phyloP scores from a whole-genome alignment of 1,140 invertebrate genomes.

The Lepidotrigona ventralis region DNA sequence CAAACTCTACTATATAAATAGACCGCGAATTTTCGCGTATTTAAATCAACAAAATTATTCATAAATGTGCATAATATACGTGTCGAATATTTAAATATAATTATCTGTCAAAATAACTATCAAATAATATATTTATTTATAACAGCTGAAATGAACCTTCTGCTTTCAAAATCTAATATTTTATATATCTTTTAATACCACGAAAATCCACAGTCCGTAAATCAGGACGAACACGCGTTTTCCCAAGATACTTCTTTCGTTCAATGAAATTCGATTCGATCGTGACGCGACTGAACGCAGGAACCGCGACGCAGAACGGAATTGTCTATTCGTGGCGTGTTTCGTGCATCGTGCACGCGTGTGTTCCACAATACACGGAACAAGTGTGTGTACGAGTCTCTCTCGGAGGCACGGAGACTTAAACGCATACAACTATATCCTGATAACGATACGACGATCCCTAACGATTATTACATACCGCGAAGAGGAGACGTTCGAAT shows the following conservation, averaged over 20 bases:
- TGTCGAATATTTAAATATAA: too few species aligned
- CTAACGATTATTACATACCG: slow-evolving; percentile 27
- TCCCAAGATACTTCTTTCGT: not conserved
- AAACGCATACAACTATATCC: slow-evolving; percentile 25
- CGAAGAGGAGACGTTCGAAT: slow-evolving; percentile 29
- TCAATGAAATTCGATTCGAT: not conserved
- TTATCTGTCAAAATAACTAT: too few species aligned
- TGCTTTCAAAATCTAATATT: too few species aligned
- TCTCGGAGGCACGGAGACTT: not conserved
- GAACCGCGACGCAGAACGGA: not conserved
- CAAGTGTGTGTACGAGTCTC: not conserved
- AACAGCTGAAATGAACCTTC: too few species aligned
- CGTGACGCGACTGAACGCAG: not conserved
- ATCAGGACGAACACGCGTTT: not conserved
- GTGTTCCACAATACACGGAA: not conserved
- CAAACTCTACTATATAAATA: too few species aligned
- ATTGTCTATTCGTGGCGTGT: not conserved
- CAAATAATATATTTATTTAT: too few species aligned
- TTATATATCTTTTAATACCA: too few species aligned
- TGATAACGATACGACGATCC: slow-evolving; percentile 30
- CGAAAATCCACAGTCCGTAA: too few species aligned
- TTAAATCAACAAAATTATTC: too few species aligned
- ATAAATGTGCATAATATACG: too few species aligned
- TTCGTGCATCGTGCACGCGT: not conserved
- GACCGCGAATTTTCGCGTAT: too few species aligned